Base-by-base conservation (phyloP, 2,888 invertebrate species). In the Pilophorus perplexus region DNA sequence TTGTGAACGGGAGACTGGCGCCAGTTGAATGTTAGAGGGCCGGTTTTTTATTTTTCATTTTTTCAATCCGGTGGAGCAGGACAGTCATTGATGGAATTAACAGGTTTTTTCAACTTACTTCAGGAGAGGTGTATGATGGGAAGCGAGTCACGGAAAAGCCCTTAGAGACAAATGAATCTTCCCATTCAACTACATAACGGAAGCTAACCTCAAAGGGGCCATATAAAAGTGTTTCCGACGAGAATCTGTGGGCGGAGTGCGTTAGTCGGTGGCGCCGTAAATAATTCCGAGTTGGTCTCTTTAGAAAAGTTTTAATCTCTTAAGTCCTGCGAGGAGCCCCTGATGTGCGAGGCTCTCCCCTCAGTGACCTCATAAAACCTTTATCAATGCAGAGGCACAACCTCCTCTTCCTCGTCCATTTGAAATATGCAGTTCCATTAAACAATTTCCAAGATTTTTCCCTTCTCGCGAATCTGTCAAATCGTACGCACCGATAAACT, bases 301-400 rank as follows among this genome's bases (percentile, higher is more conserved):
- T 59, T 59, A 59, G 42, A 42, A 59, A 59, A 59, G 42, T 55
- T 59, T 59, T 59, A 59, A 59, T 59, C 59, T 59, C 44, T 40
- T 42, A 59, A 59, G 59, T 42, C 59, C 16, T 27, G 44, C 38
- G 55, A 23, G n/a, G 33, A n/a, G 55, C 20, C 14, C 22, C 55
- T 20, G 14, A 37, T 20, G 38, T 28, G 54, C 46, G 18, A 38
- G 55, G 16, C 22, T 38, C 37, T 55, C 37, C 33, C 33, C 37
- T 55, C 37, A n/a, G 20, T 37, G 55, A 55, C 55, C 55, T 55
- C 55, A 55, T 55, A 12, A 55, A 55, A 55, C 55, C 55, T 55
- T 55, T 38, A 55, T 55, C 55, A 55, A 55, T 55, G 55, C 55
- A 37, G 20, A 14, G 18, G 33, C 38, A 55, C 33, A 37, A 37